Conservation (phyloP, 2,888 invertebrate species). For the Erynnis tages region DNA sequence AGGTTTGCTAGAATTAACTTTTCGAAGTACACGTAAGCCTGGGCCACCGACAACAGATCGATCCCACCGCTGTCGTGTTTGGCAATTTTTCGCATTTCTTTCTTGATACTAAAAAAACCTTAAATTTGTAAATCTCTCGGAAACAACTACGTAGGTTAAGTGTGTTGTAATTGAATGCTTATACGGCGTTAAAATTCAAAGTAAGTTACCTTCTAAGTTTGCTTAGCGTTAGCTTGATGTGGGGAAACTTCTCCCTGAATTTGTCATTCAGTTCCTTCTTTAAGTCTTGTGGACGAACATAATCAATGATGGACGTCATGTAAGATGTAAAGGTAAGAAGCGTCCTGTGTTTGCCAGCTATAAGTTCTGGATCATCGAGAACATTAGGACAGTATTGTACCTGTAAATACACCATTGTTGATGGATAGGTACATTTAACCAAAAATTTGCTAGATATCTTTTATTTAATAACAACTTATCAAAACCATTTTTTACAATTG, state of each 20-base stretch:
- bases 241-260: constrained; percentile 96
- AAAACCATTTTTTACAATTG: too few relatives aligned
- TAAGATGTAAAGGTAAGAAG: constrained; percentile 93
- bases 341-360: constrained; percentile 94
- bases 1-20: constrained; percentile 95
- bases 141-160: too few relatives aligned
- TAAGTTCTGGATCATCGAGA: constrained; percentile 95
- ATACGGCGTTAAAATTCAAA: too few relatives aligned
- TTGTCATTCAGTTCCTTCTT: constrained; percentile 99
- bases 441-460: too few relatives aligned
- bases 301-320: constrained; percentile 97
- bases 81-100: constrained; percentile 96
- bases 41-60: constrained; percentile 96
- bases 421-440: too few relatives aligned
- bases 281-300: constrained; percentile 96
- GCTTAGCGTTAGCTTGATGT: constrained; percentile 95
- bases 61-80: constrained; percentile 89
- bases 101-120: constrained; percentile 93
- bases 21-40: constrained; percentile 99
- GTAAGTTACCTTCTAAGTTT: constrained; percentile 98
- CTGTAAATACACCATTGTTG: too few relatives aligned
- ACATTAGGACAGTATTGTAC: constrained; percentile 91
- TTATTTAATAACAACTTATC: too few relatives aligned
- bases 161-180: too few relatives aligned
- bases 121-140: too few relatives aligned